Evolutionary conservation across 1,140 invertebrate species (phyloP).

Genomic region (Drosophila ercepeae): DNA sequence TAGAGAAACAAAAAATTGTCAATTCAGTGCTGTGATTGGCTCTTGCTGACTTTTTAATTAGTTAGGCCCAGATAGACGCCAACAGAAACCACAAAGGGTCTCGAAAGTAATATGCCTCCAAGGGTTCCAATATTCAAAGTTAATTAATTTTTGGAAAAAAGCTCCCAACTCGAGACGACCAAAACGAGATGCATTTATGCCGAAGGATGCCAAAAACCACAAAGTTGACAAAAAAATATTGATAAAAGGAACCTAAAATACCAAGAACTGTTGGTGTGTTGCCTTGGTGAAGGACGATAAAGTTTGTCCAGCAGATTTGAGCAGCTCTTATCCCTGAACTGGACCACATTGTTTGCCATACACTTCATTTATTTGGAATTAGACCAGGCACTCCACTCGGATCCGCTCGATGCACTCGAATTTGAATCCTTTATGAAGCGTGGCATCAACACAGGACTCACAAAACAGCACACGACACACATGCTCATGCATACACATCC

Average conservation of each 20-base stretch:
- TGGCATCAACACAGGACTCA: conserved; percentile 55
- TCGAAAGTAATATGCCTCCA: conserved; percentile 21
- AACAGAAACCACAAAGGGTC: conserved; percentile 21
- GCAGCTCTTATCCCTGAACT: conserved; percentile 1
- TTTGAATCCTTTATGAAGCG: conserved; percentile 83
- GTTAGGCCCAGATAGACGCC: conserved; percentile 31
- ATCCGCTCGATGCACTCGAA: conserved; percentile 69
- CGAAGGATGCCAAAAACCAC: conserved; percentile 23
- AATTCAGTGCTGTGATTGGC: conserved; percentile 67
- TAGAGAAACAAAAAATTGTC: conserved; percentile 38
- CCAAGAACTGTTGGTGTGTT: conserved; percentile 59
- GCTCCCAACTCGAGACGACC: conserved; percentile 37
- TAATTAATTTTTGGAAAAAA: conserved; percentile 68
- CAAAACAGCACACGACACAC: conserved; percentile 32
- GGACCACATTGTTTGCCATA: conserved; percentile 77
- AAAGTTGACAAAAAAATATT: conserved; percentile 3
- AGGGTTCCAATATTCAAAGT: conserved; percentile 35
- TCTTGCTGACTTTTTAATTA: conserved; percentile 70
- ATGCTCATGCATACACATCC: conserved; percentile 58
- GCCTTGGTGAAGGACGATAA: conserved; percentile 53
- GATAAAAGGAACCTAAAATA: conserved; percentile 9
- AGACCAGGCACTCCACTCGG: conserved; percentile 54
- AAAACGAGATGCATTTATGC: conserved; percentile 53
- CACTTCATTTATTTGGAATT: conserved; percentile 83
- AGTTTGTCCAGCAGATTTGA: conserved; percentile 56